Evolutionary conservation across 2,113 vertebrate species (phyloP).

Genomic region (Spea multiplicata): DNA sequence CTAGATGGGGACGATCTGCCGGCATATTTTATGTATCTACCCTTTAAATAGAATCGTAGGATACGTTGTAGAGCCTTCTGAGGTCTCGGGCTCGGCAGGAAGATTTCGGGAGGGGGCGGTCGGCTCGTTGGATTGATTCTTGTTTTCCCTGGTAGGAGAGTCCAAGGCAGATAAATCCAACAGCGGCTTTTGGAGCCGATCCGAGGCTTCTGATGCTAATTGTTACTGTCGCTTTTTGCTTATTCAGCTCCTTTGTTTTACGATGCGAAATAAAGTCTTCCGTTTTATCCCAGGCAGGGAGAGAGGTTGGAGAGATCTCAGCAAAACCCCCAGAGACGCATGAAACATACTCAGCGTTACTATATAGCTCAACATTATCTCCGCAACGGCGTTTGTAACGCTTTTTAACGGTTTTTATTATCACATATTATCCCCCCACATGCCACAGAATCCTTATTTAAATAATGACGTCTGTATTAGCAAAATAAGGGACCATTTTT

Average conservation of each 20-base stretch:
- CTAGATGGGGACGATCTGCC: no score
- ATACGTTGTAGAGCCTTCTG: not conserved
- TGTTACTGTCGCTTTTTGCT: not conserved
- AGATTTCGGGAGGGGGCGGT: not conserved
- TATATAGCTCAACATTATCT: not conserved
- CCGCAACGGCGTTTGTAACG: no score
- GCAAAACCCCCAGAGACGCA: not conserved
- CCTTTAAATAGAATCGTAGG: no score
- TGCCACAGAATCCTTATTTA: slow-evolving; percentile 56
- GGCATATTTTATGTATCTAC: no score
- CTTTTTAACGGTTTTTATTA: slow-evolving; percentile 50
- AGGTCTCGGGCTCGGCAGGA: not conserved
- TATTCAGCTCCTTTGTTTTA: not conserved
- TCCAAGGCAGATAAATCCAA: not conserved
- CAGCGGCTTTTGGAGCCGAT: not conserved
- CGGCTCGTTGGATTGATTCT: no score
- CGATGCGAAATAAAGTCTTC: not conserved
- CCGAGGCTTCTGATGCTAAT: not conserved
- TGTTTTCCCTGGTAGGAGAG: not conserved
- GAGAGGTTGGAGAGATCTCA: not conserved
- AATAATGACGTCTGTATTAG: slow-evolving; percentile 71
- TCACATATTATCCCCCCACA: slow-evolving; percentile 64
- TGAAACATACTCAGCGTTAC: not conserved
- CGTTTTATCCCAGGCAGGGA: not conserved
- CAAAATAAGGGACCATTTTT: slow-evolving; percentile 77